A percentile compares a stretch with the other conserved stretches of the same genome.
Conservation (phyloP, 1,140 invertebrate species). For the Caenorhabditis brenneri region DNA sequence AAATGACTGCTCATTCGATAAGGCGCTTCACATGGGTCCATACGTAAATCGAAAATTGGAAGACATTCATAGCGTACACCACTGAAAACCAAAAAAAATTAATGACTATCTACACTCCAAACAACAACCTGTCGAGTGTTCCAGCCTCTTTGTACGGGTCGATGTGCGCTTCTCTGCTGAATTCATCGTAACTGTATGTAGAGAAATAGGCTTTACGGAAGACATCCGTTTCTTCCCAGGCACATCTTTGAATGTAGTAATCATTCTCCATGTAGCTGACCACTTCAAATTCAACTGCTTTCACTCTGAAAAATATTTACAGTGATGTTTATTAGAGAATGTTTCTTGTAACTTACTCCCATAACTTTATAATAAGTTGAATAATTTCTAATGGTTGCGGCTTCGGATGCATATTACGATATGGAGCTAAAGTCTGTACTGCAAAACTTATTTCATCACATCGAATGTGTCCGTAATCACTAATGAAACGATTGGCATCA, state of each 20-base stretch:
- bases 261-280: constrained; percentile 1
- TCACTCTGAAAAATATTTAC: constrained; percentile 3
- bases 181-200: background rate
- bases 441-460: background rate
- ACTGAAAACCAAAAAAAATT: background rate
- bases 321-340: no score
- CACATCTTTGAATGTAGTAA: background rate
- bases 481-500: background rate
- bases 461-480: background rate
- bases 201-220: background rate
- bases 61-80: background rate
- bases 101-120: no score
- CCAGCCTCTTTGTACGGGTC: background rate
- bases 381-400: background rate
- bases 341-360: background rate
- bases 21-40: background rate
- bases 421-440: background rate
- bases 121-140: background rate
- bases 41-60: background rate
- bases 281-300: background rate
- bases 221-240: background rate
- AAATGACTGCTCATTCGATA: background rate
- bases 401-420: background rate
- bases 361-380: background rate
- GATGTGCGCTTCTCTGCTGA: background rate